Evolutionary conservation across 2,797 vertebrate genomes (phyloP), one percentile per base, ranked within the genome.

Genomic region (Xyrichtys novacula): DNA sequence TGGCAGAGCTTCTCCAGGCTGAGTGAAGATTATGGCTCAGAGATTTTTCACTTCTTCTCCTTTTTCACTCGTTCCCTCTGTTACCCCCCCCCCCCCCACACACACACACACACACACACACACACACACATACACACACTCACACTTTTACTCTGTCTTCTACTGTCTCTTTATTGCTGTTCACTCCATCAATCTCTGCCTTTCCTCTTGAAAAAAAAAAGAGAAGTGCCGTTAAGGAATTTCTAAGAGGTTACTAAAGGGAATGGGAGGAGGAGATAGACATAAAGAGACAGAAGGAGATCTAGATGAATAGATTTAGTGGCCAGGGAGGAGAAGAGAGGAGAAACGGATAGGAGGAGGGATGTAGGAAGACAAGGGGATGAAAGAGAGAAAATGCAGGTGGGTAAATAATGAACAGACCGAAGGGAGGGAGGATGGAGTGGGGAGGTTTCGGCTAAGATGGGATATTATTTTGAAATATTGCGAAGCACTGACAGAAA

Each of bases 11-110:
- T 88, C 85, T 88, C 78, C 85, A 87, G 85, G 85, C 88, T 88
- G 85, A 89, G 87, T 85, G 85, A 89, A 89, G 87, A 90, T 90
- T 89, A 90, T 88, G 83, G 86, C 85, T 86, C 82, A 85, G 79
- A 91, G 85, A 88, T 89, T 88, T 89, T 90, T 88, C 84, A 84
- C 78, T 86, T 81, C 79, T 81, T 74, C 29, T 71, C 42, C 43
- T 72, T 57, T 52, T 40, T 76, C 65, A 40, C 71, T 65, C 68
- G 50, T 58, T 71, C 59, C 65, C 76, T 74, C 66, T 71, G 47
- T 61, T 59, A 78, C 46, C 23, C 26, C 52, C 53, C n/a, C 26
- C 1, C 3, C 34, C 8, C 10, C 46, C 19, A 19, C 17, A 39
- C 47, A 48, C 42, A 22, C 57, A 17, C 36, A 39, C 36, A 39